Conservation (phyloP, 2,113 vertebrate species). For the Ctenodactylus gundi region DNA sequence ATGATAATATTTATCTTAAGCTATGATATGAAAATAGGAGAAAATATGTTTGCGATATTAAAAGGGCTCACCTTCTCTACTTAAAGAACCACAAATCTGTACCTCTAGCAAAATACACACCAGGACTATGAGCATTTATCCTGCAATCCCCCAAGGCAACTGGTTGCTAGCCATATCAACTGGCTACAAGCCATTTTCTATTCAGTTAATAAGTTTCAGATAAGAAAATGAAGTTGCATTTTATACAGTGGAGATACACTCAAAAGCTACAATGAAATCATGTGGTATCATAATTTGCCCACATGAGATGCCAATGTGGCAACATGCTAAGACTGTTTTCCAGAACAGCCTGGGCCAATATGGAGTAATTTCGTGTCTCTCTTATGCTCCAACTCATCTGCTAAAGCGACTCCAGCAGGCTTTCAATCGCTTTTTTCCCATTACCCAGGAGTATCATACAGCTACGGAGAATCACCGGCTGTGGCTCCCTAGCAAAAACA, state of each 20-base stretch:
- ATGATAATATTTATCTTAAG: background rate
- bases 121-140: background rate
- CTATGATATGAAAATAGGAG: background rate
- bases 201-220: conserved; percentile 27
- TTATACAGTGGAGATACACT: background rate
- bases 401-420: conserved; percentile 14
- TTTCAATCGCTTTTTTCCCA: background rate
- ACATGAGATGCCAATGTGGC: background rate
- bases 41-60: background rate
- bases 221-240: conserved; percentile 5
- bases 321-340: background rate
- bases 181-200: conserved; percentile 3
- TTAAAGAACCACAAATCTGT: background rate
- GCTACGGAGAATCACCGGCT: background rate
- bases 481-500: background rate
- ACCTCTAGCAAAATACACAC: background rate
- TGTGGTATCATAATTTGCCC: background rate
- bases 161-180: background rate
- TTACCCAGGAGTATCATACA: background rate
- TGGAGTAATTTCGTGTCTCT: conserved; percentile 19
- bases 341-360: background rate
- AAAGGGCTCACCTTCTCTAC: background rate
- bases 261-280: conserved; percentile 34
- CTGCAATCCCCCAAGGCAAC: background rate
- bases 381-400: conserved; percentile 16